phyloP scores from a whole-genome alignment of 1,140 invertebrate species.

The Cherax quadricarinatus region DNA sequence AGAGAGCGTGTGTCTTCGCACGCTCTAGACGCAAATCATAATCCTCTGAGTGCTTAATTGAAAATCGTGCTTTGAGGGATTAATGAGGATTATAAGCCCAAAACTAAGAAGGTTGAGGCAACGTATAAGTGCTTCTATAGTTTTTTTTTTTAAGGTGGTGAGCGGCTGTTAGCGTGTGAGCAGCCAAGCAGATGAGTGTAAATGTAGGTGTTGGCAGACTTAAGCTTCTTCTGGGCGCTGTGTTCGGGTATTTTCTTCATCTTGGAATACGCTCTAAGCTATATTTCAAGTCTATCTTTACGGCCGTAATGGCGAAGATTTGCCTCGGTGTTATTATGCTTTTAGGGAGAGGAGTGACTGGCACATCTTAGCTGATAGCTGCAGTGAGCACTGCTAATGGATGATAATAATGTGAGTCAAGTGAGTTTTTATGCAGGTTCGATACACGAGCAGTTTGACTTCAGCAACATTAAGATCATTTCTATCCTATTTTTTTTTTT shows the following conservation, averaged over 20 bases:
- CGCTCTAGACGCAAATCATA: constrained; percentile 50
- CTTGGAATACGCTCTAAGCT: background rate
- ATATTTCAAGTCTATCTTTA: constrained; percentile 16
- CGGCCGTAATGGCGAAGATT: background rate
- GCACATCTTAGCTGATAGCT: background rate
- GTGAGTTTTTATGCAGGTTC: no score
- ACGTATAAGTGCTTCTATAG: constrained; percentile 58
- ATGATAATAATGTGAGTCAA: no score
- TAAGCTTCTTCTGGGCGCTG: background rate
- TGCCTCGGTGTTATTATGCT: background rate
- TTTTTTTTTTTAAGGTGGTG: constrained; percentile 6
- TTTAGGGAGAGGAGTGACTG: constrained; percentile 8
- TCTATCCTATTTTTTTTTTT: no score
- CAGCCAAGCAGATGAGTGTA: background rate
- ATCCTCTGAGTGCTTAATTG: constrained; percentile 69
- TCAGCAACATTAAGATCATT: no score
- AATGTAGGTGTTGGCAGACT: constrained; percentile 6
- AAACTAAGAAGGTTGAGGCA: constrained; percentile 67
- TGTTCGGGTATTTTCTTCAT: constrained; percentile 21
- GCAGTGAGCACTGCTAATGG: background rate
- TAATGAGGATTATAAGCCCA: constrained; percentile 61
- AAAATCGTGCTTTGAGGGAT: constrained; percentile 68
- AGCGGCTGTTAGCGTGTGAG: background rate
- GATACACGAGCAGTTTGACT: no score
- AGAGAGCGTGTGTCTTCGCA: constrained; percentile 5